phyloP scores from a whole-genome alignment of 1,140 invertebrate genomes.

The Tyrophagus putrescentiae region DNA sequence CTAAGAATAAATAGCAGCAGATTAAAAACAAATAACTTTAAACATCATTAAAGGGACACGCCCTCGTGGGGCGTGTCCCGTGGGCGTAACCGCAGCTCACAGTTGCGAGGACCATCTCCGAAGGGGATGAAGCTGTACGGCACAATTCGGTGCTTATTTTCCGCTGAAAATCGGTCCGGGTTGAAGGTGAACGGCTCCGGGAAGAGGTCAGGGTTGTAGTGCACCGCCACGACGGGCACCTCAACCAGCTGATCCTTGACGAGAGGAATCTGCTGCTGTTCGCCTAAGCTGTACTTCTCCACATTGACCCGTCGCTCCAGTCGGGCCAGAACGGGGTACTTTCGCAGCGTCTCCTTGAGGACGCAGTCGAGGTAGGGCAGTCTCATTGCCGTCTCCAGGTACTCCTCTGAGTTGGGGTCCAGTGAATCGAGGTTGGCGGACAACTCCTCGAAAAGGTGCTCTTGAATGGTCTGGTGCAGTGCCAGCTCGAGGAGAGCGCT shows the following conservation, averaged over 20 bases:
- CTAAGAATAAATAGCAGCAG: too few relatives aligned
- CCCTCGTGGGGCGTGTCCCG: too few relatives aligned
- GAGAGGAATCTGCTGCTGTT: background rate
- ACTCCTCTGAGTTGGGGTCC: background rate
- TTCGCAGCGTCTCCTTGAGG: conserved; percentile 31
- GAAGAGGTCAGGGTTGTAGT: conserved; percentile 25
- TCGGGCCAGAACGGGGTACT: conserved; percentile 29
- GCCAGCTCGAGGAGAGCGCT: background rate
- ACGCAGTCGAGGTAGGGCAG: conserved; percentile 33
- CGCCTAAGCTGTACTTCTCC: conserved; percentile 1
- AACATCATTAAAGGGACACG: too few relatives aligned
- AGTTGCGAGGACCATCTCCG: conserved; percentile 15
- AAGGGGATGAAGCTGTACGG: conserved; percentile 9
- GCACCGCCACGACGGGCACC: conserved; percentile 27
- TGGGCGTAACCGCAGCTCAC: too few relatives aligned
- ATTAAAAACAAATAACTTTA: too few relatives aligned
- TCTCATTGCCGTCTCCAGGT: conserved; percentile 28
- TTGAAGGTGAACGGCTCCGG: conserved; percentile 23
- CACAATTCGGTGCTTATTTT: conserved; percentile 13
- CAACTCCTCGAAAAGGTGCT: background rate
- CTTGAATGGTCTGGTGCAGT: background rate
- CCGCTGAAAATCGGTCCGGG: conserved; percentile 24
- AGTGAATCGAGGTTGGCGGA: background rate
- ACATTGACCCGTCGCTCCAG: background rate
- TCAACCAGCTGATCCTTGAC: conserved; percentile 5